Percentiles rank a stretch among this genome's conserved stretches.
Conservation (phyloP, 2,113 vertebrate genomes). For the Rhinolophus sinicus region DNA sequence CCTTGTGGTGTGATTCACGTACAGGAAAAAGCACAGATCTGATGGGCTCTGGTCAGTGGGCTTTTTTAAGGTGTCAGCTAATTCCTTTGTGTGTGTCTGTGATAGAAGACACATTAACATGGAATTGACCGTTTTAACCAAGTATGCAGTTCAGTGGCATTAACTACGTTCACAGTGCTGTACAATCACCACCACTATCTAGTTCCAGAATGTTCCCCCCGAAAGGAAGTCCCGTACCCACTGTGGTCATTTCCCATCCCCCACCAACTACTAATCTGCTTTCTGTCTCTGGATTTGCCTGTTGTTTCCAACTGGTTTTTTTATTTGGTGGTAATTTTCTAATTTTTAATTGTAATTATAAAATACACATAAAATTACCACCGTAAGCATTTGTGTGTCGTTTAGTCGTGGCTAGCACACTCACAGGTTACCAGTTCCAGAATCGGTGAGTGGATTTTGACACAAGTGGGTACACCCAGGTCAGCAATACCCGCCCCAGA, state of each 20-base stretch:
- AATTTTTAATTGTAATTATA: background rate
- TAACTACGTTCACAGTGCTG: fast-evolving
- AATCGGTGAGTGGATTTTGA: fast-evolving
- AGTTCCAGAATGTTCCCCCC: background rate
- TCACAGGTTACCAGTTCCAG: fast-evolving
- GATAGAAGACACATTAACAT: too few relatives aligned
- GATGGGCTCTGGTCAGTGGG: fast-evolving
- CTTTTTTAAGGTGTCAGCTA: too few relatives aligned
- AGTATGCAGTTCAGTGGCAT: too few relatives aligned
- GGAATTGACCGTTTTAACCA: background rate
- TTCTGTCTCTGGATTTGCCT: background rate
- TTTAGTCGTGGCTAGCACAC: fast-evolving
- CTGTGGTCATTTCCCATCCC: fast-evolving
- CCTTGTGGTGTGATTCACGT: fast-evolving
- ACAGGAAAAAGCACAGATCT: fast-evolving
- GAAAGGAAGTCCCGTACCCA: background rate
- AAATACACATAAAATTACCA: background rate
- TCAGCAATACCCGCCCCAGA: fast-evolving
- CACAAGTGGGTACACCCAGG: fast-evolving
- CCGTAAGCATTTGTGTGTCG: fast-evolving
- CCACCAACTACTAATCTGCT: background rate
- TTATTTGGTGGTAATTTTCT: background rate
- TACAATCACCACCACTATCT: fast-evolving
- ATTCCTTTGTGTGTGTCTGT: background rate
- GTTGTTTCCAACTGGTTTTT: background rate